Percentiles rank a stretch among this genome's conserved stretches.
Conservation (phyloP, 2,888 invertebrate genomes). For the Sthenelais limicola region DNA sequence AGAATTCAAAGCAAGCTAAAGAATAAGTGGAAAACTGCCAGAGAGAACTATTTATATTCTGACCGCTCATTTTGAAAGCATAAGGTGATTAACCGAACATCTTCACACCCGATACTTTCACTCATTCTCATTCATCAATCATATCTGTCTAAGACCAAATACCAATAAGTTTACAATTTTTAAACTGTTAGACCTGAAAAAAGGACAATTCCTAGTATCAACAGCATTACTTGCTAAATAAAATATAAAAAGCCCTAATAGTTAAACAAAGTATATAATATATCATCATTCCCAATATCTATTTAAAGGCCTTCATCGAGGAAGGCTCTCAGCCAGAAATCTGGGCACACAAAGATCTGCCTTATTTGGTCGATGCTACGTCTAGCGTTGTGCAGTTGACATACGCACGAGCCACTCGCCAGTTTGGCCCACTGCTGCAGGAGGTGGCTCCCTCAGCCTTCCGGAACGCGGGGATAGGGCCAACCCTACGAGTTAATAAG, state of each 20-base stretch:
- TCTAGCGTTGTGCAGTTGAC: slow-evolving; percentile 48
- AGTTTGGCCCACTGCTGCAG: slow-evolving; percentile 59
- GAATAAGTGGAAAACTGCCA: too few species aligned
- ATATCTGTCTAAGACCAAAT: neutral
- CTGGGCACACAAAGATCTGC: slow-evolving; percentile 59
- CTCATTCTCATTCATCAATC: too few species aligned
- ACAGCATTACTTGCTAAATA: neutral
- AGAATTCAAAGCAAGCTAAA: too few species aligned
- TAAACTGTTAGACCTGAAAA: neutral
- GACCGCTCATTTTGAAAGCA: too few species aligned
- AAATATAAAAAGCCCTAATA: neutral
- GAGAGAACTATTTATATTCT: too few species aligned
- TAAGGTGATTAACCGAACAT: too few species aligned
- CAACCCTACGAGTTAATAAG: slow-evolving; percentile 48
- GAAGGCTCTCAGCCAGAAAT: slow-evolving; percentile 55
- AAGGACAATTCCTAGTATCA: neutral
- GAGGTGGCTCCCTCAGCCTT: slow-evolving; percentile 36
- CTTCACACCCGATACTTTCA: too few species aligned
- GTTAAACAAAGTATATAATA: neutral
- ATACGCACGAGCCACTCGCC: slow-evolving; percentile 57
- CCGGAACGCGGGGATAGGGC: slow-evolving; percentile 59
- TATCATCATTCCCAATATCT: neutral
- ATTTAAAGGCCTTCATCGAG: slow-evolving; percentile 55
- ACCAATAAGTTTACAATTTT: neutral
- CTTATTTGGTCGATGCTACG: slow-evolving; percentile 50